Base-by-base conservation (phyloP, 2,888 invertebrate genomes). In the Perithous albicinctus region DNA sequence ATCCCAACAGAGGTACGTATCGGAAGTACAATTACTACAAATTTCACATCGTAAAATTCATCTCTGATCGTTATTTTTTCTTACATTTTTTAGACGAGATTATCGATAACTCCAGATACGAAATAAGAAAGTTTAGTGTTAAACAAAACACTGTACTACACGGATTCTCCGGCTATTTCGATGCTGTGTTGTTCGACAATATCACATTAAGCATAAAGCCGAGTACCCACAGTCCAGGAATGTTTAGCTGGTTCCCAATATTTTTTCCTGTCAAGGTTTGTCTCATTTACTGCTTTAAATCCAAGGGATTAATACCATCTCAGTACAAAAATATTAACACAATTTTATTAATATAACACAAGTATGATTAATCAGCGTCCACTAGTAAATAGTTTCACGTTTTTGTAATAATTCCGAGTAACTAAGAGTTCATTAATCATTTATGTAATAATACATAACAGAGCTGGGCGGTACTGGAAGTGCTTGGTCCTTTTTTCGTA, bases 241-340 rank as follows among this genome's bases (percentile, higher is more conserved):
- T 99, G 98, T 97, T 98, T 89, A 98, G 98, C 83, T 99, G 99
- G 99, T 99, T 99, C 92, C 99, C 99, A 5, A 97, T 99, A 85
- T 97, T 97, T 88, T 98, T 99, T 91, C 99, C 99, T 7, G 95
- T 98, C 59, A 94, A 95, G 93, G 97, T 97, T 93, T 93, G 93
- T 88, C 82, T 32, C 6, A 18, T 61, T 63, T 29, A n/a, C n/a
- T n/a, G n/a, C n/a, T n/a, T n/a, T n/a, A n/a, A n/a, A n/a, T n/a
- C n/a, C n/a, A n/a, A n/a, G n/a, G n/a, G n/a, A n/a, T n/a, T n/a
- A n/a, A n/a, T n/a, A n/a, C n/a, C n/a, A n/a, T n/a, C n/a, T n/a
- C n/a, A n/a, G n/a, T n/a, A n/a, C n/a, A n/a, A n/a, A n/a, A n/a
- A n/a, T n/a, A n/a, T n/a, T n/a, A n/a, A n/a, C n/a, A n/a, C n/a